A percentile compares a stretch with the other conserved stretches of the same genome.
phyloP scores from a whole-genome alignment of 2,888 invertebrate species.

The Diarsia brunnea region DNA sequence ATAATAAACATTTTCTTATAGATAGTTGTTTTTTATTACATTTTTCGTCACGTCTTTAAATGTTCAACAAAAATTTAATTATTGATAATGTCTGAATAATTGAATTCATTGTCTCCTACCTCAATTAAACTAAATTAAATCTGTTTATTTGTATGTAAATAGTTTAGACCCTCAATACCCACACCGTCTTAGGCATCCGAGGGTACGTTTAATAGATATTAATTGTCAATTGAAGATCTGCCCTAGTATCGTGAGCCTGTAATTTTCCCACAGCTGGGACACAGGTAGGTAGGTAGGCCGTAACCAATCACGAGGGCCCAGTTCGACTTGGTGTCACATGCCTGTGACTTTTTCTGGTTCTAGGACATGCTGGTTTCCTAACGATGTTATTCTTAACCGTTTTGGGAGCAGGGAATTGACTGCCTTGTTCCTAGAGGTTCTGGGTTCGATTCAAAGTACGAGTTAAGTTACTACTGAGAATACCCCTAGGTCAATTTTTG shows the following conservation, averaged over 20 bases:
- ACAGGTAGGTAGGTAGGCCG: background rate
- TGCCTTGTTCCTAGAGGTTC: too few relatives aligned
- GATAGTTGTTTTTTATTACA: background rate
- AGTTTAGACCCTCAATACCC: conserved; percentile 28
- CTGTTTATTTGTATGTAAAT: conserved; percentile 57
- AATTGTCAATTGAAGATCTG: conserved; percentile 1
- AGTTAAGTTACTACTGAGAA: too few relatives aligned
- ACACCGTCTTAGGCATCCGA: background rate
- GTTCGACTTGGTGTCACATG: background rate
- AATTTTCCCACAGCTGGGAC: background rate
- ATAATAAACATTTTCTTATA: too few relatives aligned
- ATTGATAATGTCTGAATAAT: background rate
- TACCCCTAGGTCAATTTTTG: too few relatives aligned
- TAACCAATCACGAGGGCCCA: background rate
- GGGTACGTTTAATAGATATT: conserved; percentile 24
- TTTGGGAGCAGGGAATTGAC: background rate
- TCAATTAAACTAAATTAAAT: conserved; percentile 49
- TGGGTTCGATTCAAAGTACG: too few relatives aligned
- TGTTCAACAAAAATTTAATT: background rate
- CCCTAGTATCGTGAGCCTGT: background rate
- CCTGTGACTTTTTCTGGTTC: background rate
- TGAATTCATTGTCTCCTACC: background rate
- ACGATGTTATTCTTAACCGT: background rate
- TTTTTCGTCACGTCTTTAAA: background rate
- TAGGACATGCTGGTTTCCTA: background rate